These are phyloP conservation scores for Arrhamphus sclerolepis DNA, from an alignment of 2,797 vertebrate species.

Conservation along the genomic window DNA sequence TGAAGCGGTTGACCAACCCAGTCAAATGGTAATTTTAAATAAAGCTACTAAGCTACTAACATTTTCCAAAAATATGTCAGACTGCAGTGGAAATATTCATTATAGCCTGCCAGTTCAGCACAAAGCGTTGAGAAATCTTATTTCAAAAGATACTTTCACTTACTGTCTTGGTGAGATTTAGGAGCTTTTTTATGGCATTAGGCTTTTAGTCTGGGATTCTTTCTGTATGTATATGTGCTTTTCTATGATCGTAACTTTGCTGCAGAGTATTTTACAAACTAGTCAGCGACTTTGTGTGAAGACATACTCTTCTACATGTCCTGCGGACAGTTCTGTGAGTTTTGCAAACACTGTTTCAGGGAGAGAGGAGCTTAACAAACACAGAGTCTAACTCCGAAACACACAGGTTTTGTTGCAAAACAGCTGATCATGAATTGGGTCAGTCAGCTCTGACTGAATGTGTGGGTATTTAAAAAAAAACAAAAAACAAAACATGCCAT, in stretches of 20 bases:
- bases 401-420: not conserved
- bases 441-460: not conserved
- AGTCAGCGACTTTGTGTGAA: not conserved
- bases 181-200: not conserved
- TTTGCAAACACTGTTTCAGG: slow-evolving; percentile 2
- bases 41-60: too few relatives aligned
- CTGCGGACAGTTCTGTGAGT: not conserved
- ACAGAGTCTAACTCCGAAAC: not conserved
- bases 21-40: slow-evolving; percentile 5
- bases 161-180: not conserved
- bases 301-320: not conserved
- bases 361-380: not conserved
- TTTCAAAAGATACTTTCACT: not conserved
- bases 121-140: not conserved
- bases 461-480: not conserved
- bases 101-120: not conserved
- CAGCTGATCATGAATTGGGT: not conserved
- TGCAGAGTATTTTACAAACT: not conserved
- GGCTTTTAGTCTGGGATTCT: too few relatives aligned
- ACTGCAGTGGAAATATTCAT: not conserved
- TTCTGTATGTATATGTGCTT: not conserved
- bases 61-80: too few relatives aligned
- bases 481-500: too few relatives aligned
- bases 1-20: not conserved
- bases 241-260: too few relatives aligned